These are phyloP conservation scores for Emydocephalus ijimae DNA, from an alignment of 2,113 vertebrate genomes.

Conservation along the genomic window DNA sequence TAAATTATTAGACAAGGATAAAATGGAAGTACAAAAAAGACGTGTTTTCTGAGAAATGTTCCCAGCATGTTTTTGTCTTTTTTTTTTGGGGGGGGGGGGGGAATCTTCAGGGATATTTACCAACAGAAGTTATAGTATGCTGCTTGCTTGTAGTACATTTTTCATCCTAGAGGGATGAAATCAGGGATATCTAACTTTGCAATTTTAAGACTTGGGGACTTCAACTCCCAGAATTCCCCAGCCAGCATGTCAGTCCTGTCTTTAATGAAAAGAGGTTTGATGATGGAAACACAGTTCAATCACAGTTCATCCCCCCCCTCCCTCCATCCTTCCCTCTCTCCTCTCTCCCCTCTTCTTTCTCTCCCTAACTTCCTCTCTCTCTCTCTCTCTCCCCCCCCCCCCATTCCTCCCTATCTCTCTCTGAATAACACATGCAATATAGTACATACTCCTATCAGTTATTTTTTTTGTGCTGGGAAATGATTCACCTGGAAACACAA, in stretches of 20 bases:
- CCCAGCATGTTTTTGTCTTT: conserved; percentile 25
- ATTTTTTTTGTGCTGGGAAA: background rate
- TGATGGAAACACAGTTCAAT: conserved; percentile 61
- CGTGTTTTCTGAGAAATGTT: conserved; percentile 50
- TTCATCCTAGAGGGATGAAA: conserved; percentile 60
- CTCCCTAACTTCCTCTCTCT: background rate
- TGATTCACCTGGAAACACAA: background rate
- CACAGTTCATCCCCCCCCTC: conserved; percentile 53
- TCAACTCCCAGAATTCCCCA: background rate
- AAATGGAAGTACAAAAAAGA: conserved; percentile 16
- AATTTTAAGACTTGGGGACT: background rate
- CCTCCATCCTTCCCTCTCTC: no score
- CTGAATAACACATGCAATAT: background rate
- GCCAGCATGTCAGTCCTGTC: conserved; percentile 32
- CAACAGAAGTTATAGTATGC: conserved; percentile 46
- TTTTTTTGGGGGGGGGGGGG: conserved; percentile 7
- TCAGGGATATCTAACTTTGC: background rate
- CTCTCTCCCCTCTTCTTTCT: no score
- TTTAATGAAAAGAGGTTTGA: conserved; percentile 67
- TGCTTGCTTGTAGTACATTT: conserved; percentile 65
- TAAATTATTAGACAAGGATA: background rate
- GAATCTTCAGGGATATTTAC: conserved; percentile 58
- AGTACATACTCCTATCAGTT: background rate
- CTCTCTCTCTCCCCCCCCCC: conserved; percentile 18
- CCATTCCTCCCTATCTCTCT: background rate